Evolutionary conservation across 2,797 vertebrate genomes (phyloP), one percentile per base, ranked within the genome.

Genomic region (Urocyon cinereoargenteus): DNA sequence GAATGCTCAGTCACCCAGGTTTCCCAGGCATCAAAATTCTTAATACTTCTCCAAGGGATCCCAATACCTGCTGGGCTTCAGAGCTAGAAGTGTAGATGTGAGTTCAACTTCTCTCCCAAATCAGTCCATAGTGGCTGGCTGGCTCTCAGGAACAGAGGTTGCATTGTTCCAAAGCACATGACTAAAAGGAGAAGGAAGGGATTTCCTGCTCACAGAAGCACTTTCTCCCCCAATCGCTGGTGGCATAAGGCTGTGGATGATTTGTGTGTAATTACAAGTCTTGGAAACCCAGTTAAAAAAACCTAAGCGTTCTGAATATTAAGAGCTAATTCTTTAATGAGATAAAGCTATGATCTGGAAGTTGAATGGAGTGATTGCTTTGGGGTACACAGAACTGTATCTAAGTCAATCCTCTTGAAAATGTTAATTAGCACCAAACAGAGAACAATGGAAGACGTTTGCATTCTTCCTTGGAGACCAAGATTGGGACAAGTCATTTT

Each of bases 381-480:
- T 96, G 91, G 92, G 57, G n/a, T 98, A 93, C 98, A 83, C 15
- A 82, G 83, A 98, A 86, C 72, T 98, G 89, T 0, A 0, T 97
- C 97, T 97, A 78, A 97, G 93, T 98, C 89, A 97, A 77, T 95
- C 83, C 96, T 98, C 98, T 98, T 98, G 97, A 98, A 98, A 98
- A 97, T 98, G 95, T 98, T 98, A 98, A 99, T 98, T 98, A 99
- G 98, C 96, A 97, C 62, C 97, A 98, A 98, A 98, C 98, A 98
- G 97, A 98, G 98, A 98, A 98, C 98, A 98, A 96, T 98, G 97
- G 96, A 97, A 98, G 97, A 98, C 95, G 83, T 98, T 97, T 98
- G 79, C 87, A 75, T 40, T 98, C 96, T 98, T 98, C 98, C 98
- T 98, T 96, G 73, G 98, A 98, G 98, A 98, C 93, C 73, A 96